These are phyloP conservation scores for Muscina levida DNA, from an alignment of 2,888 invertebrate genomes.

Conservation along the genomic window DNA sequence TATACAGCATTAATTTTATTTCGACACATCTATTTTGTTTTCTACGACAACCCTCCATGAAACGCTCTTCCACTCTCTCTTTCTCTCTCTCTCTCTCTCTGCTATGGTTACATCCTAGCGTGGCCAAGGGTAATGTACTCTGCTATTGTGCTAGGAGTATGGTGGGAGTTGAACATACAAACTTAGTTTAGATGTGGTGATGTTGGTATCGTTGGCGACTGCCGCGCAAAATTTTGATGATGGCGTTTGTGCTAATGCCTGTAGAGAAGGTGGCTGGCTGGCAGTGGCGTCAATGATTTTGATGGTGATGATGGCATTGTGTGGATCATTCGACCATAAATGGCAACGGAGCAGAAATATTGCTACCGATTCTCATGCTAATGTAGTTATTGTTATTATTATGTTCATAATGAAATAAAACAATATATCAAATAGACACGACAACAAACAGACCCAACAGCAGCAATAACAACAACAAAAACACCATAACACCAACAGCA, in stretches of 20 bases:
- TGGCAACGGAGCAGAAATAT: slow-evolving; percentile 14
- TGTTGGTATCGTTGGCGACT: neutral
- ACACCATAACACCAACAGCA: neutral
- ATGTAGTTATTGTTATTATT: neutral
- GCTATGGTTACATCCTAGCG: too few relatives aligned
- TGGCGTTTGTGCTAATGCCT: neutral
- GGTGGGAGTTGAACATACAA: too few relatives aligned
- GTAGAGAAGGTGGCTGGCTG: neutral
- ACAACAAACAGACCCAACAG: neutral
- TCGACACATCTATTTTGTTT: slow-evolving; percentile 11
- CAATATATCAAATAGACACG: slow-evolving; percentile 14
- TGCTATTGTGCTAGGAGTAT: too few relatives aligned
- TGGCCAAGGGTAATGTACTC: too few relatives aligned
- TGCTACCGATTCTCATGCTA: neutral
- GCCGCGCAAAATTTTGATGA: neutral
- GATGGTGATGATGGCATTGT: neutral
- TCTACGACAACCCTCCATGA: too few relatives aligned
- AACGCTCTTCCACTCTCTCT: too few relatives aligned
- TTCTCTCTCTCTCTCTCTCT: too few relatives aligned
- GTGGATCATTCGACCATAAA: neutral
- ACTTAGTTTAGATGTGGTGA: too few relatives aligned
- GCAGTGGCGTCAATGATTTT: neutral
- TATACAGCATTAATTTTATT: slow-evolving; percentile 37
- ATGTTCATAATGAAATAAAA: slow-evolving; percentile 19
- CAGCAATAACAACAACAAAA: too few relatives aligned